Conservation (phyloP, 2,888 invertebrate genomes). For the Torymus aiolomorphi region DNA sequence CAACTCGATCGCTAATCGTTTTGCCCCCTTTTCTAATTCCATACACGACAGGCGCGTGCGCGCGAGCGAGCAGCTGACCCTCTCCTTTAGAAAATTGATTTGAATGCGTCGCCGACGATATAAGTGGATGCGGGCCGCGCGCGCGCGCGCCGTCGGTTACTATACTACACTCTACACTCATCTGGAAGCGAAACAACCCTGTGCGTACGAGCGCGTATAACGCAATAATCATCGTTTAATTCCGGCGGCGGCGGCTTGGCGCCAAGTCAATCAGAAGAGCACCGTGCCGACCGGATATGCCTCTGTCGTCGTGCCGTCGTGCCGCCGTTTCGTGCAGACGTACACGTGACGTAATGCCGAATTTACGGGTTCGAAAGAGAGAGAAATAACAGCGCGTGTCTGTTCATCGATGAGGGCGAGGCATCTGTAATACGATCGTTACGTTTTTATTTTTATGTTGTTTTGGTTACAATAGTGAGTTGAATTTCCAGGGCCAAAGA, state of each 20-base stretch:
- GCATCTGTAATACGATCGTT: too few relatives aligned
- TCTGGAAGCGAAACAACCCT: slow-evolving; percentile 12
- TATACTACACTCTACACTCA: too few relatives aligned
- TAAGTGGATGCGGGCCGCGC: slow-evolving; percentile 45
- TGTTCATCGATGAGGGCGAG: slow-evolving; percentile 1
- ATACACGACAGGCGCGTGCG: background rate
- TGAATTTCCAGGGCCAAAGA: background rate
- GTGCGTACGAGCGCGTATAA: slow-evolving; percentile 65
- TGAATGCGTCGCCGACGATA: slow-evolving; percentile 47
- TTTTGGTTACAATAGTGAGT: too few relatives aligned
- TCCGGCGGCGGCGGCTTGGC: slow-evolving; percentile 74
- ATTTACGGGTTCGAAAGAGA: slow-evolving; percentile 55
- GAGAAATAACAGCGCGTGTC: slow-evolving; percentile 7
- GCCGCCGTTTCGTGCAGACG: slow-evolving; percentile 34
- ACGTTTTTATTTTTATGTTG: background rate
- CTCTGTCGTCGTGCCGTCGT: slow-evolving; percentile 68
- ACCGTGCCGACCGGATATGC: slow-evolving; percentile 72
- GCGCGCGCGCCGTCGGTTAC: too few relatives aligned
- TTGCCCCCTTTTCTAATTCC: slow-evolving; percentile 37
- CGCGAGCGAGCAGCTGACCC: background rate
- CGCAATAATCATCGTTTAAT: slow-evolving; percentile 75
- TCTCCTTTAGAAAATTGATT: slow-evolving; percentile 48
- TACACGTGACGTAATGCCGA: slow-evolving; percentile 68
- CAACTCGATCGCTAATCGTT: slow-evolving; percentile 22
- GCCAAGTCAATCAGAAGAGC: slow-evolving; percentile 75